These are phyloP conservation scores for Gymnorhina tibicen DNA, from an alignment of 2,113 vertebrate species.

Conservation along the genomic window DNA sequence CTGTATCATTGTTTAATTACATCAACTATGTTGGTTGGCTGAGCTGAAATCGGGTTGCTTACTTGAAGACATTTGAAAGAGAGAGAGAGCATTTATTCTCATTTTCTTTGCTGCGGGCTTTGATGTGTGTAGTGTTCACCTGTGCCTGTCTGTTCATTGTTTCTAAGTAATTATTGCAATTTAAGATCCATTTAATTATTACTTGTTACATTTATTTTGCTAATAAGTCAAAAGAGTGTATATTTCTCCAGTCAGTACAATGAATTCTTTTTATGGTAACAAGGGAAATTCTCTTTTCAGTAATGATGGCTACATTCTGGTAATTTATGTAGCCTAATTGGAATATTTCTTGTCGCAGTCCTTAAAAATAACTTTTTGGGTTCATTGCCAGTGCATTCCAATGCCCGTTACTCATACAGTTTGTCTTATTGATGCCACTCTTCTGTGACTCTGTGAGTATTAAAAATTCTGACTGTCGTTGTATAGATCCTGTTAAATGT, in stretches of 20 bases:
- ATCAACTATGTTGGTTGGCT: neutral
- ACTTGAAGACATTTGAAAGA: neutral
- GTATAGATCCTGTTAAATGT: neutral
- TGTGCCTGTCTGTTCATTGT: constrained; percentile 1
- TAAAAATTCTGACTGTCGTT: constrained; percentile 12
- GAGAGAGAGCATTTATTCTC: neutral
- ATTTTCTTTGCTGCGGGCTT: neutral
- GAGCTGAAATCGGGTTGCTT: constrained; percentile 6
- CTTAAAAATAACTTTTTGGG: constrained; percentile 19
- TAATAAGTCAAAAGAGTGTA: neutral
- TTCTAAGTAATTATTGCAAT: constrained; percentile 40
- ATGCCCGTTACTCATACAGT: neutral
- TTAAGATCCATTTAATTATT: constrained; percentile 46
- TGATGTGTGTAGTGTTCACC: neutral
- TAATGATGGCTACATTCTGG: neutral
- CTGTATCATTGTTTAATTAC: constrained; percentile 52
- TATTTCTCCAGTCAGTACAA: neutral
- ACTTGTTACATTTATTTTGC: constrained; percentile 25
- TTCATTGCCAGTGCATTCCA: neutral
- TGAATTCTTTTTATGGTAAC: constrained; percentile 6
- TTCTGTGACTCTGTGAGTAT: neutral
- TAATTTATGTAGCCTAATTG: constrained; percentile 6
- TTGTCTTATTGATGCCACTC: neutral
- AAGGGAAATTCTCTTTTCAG: constrained; percentile 18
- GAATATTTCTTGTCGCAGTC: neutral